Percentiles rank a stretch among this genome's conserved stretches.
Conservation (phyloP, 1,140 invertebrate genomes). For the Sitophilus oryzae region DNA sequence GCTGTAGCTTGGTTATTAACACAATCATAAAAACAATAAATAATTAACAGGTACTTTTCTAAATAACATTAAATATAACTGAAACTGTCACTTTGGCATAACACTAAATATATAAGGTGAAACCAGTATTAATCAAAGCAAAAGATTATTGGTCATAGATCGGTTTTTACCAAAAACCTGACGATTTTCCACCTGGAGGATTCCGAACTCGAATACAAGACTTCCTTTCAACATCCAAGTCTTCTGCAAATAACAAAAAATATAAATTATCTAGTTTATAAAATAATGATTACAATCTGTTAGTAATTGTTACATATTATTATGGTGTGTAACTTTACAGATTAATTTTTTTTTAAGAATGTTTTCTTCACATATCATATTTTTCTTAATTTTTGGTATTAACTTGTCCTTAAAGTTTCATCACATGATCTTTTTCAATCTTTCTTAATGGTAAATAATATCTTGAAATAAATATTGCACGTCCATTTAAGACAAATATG, state of each 20-base stretch:
- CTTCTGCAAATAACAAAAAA: constrained; percentile 51
- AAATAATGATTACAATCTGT: neutral
- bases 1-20: neutral
- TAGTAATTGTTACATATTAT: neutral
- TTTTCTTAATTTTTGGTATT: too few relatives aligned
- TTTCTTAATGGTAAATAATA: too few relatives aligned
- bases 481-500: too few relatives aligned
- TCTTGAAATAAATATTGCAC: too few relatives aligned
- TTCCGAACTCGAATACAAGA: constrained; percentile 59
- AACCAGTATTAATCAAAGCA: neutral
- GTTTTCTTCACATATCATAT: too few relatives aligned
- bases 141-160: neutral
- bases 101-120: neutral
- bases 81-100: neutral
- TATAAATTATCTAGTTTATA: too few relatives aligned
- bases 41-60: neutral
- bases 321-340: too few relatives aligned
- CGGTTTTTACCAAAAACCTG: constrained; percentile 55
- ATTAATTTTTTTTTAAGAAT: too few relatives aligned
- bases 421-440: too few relatives aligned
- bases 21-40: neutral
- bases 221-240: constrained; percentile 55
- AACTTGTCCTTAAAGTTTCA: too few relatives aligned
- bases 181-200: constrained; percentile 62
- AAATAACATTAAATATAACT: neutral